These are phyloP conservation scores for Drosophila seguyi DNA, from an alignment of 1,140 invertebrate species.

Conservation along the genomic window DNA sequence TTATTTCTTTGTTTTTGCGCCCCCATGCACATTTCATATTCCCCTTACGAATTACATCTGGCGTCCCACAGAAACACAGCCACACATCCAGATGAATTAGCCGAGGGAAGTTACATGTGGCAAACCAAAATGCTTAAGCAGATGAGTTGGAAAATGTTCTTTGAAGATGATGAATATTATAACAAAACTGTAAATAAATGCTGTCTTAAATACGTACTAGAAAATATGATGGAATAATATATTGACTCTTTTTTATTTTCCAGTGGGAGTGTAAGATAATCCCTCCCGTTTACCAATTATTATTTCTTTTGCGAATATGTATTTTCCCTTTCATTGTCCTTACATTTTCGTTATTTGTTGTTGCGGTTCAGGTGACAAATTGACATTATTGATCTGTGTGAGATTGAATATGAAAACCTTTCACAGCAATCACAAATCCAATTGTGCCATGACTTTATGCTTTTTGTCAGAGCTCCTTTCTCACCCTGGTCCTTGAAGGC, in stretches of 20 bases:
- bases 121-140: slow-evolving; percentile 3
- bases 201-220: not conserved
- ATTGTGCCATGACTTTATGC: slow-evolving; percentile 29
- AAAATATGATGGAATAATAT: not conserved
- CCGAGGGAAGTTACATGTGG: slow-evolving; percentile 5
- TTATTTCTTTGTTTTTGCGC: slow-evolving; percentile 43
- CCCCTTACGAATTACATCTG: slow-evolving; percentile 25
- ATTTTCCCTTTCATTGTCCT: not conserved
- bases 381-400: slow-evolving; percentile 30
- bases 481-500: not conserved
- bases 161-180: too few relatives aligned
- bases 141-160: not conserved
- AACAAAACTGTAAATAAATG: not conserved
- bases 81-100: slow-evolving; percentile 32
- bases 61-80: slow-evolving; percentile 17
- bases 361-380: slow-evolving; percentile 26
- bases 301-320: not conserved
- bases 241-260: not conserved
- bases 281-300: not conserved
- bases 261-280: not conserved
- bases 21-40: slow-evolving; percentile 12
- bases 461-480: slow-evolving; percentile 16
- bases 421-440: slow-evolving; percentile 35
- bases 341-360: not conserved
- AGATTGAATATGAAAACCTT: slow-evolving; percentile 37